A percentile compares a stretch with the other conserved stretches of the same genome.
Evolutionary conservation across 2,113 vertebrate genomes (phyloP).

Genomic region (Lycaon pictus): DNA sequence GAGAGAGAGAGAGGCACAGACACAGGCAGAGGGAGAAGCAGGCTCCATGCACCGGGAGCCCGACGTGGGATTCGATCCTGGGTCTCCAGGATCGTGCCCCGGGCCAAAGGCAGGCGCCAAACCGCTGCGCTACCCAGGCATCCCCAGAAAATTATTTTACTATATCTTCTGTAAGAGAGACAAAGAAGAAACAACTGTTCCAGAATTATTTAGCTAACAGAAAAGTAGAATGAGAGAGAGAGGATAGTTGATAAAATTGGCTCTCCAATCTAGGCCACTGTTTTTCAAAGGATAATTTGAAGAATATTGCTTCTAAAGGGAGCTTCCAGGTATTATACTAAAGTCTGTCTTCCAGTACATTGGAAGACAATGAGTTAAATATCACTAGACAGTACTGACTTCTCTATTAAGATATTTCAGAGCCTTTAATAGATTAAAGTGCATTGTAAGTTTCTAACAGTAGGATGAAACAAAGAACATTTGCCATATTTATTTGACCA

Average conservation of each 20-base stretch:
- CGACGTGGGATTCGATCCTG: too few species aligned
- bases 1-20: too few species aligned
- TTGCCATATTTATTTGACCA: background rate
- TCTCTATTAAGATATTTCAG: background rate
- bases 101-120: too few species aligned
- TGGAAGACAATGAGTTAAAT: conserved; percentile 34
- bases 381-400: background rate
- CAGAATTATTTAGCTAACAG: background rate
- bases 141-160: background rate
- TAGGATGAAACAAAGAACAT: background rate
- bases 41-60: too few species aligned
- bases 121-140: too few species aligned
- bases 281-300: conserved; percentile 49
- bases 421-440: background rate
- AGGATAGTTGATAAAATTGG: background rate
- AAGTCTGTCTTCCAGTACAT: background rate
- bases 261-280: background rate
- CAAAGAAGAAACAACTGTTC: background rate
- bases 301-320: background rate
- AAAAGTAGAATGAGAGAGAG: background rate
- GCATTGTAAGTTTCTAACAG: background rate
- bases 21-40: too few species aligned
- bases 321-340: background rate
- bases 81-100: too few species aligned
- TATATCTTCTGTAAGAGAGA: background rate